phyloP scores from a whole-genome alignment of 2,797 vertebrate genomes.

The Sparidentex hasta region DNA sequence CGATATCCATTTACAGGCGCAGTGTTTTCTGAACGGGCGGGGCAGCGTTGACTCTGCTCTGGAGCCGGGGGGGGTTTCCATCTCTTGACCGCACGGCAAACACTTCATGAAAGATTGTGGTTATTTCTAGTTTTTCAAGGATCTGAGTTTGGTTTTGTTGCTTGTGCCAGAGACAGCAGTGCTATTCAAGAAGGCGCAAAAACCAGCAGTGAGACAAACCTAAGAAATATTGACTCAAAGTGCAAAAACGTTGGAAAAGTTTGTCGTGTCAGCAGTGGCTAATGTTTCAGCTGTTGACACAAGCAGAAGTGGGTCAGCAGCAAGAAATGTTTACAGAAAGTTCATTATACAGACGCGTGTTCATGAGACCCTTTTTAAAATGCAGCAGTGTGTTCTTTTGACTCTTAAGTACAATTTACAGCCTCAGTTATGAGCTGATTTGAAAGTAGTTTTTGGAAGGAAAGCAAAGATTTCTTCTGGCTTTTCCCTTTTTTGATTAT shows the following conservation, averaged over 20 bases:
- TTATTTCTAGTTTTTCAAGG: conserved; percentile 15
- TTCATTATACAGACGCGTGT: not conserved
- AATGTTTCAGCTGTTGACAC: not conserved
- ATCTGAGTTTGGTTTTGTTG: not conserved
- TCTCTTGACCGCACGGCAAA: conserved; percentile 29
- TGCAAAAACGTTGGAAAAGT: not conserved
- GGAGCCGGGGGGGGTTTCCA: not conserved
- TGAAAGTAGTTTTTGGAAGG: not conserved
- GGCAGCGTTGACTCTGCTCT: conserved; percentile 29
- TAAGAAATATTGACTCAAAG: conserved; percentile 9
- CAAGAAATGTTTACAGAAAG: not conserved
- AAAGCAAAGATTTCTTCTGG: not conserved
- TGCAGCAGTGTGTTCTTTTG: not conserved
- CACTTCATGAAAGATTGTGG: conserved; percentile 12
- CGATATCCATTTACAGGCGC: not conserved
- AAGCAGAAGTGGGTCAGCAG: conserved; percentile 12
- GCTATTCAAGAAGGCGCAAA: not conserved
- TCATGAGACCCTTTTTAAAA: too few species aligned
- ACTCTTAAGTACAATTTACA: not conserved
- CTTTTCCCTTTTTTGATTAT: not conserved
- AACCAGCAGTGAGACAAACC: not conserved
- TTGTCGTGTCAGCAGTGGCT: not conserved
- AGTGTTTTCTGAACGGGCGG: conserved; percentile 1
- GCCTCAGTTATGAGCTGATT: not conserved
- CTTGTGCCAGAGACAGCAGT: not conserved